Evolutionary conservation across 2,113 vertebrate species (phyloP).

Genomic region (Pontoporia blainvillei): DNA sequence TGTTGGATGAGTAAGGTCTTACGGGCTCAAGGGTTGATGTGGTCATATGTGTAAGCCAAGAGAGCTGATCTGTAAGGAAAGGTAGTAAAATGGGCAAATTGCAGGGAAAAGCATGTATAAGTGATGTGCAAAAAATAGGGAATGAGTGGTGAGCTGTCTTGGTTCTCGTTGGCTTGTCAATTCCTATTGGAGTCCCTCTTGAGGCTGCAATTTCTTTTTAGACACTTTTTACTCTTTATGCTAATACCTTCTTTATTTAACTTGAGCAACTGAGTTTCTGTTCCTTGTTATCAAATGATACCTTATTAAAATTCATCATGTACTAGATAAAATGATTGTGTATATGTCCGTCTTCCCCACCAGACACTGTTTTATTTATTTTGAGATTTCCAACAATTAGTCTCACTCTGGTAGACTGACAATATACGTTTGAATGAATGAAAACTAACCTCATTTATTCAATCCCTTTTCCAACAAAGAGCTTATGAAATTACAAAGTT

Average conservation of each 20-base stretch:
- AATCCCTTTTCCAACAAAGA: not conserved
- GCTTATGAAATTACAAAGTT: conserved; percentile 24
- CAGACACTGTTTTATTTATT: conserved; percentile 6
- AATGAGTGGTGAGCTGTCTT: not conserved
- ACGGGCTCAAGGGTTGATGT: not conserved
- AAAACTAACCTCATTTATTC: not conserved
- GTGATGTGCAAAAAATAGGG: not conserved
- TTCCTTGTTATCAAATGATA: conserved; percentile 24
- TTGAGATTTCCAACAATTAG: conserved; percentile 1
- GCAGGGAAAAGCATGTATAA: not conserved
- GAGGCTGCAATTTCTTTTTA: not conserved
- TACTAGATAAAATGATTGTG: not conserved
- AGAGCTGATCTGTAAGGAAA: not conserved
- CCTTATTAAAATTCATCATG: not conserved
- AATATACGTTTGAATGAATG: not conserved
- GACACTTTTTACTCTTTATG: not conserved
- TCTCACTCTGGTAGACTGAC: not conserved
- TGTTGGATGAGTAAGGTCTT: not conserved
- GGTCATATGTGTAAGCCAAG: not conserved
- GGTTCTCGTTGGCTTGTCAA: not conserved
- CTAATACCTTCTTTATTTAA: not conserved
- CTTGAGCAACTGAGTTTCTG: not conserved
- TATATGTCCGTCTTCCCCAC: not conserved
- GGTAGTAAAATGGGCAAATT: not conserved
- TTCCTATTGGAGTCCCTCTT: conserved; percentile 3